Percentiles rank a stretch among this genome's conserved stretches.
Evolutionary conservation across 1,140 invertebrate species (phyloP).

Genomic region (Elymnias hypermnestra): DNA sequence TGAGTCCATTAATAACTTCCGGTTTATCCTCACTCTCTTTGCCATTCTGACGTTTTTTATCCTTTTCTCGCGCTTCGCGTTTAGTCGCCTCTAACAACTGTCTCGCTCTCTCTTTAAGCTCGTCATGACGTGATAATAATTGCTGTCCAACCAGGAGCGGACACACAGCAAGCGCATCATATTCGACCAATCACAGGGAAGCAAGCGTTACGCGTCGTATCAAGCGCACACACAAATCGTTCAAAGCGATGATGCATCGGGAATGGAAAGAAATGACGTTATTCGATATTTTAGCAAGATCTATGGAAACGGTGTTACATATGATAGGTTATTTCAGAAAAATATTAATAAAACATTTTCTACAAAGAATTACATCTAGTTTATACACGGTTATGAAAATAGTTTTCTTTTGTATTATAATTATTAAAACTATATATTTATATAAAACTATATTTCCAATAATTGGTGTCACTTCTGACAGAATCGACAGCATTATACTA

Average conservation of each 20-base stretch:
- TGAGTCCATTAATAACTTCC: neutral
- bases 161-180: constrained; percentile 22
- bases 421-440: no score
- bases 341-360: no score
- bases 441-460: no score
- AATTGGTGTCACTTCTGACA: neutral
- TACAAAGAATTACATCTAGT: no score
- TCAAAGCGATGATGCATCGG: constrained; percentile 15
- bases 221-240: constrained; percentile 27
- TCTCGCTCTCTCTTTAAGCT: constrained; percentile 92
- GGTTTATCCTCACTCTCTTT: constrained; percentile 41
- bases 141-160: constrained; percentile 73
- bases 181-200: constrained; percentile 7
- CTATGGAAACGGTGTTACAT: neutral
- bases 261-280: constrained; percentile 25
- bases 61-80: constrained; percentile 80
- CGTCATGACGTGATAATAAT: constrained; percentile 86
- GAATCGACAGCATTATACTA: neutral
- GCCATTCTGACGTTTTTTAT: constrained; percentile 58
- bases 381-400: no score
- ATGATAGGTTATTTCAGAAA: neutral
- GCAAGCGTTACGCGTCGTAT: constrained; percentile 25
- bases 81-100: constrained; percentile 92
- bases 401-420: no score
- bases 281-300: neutral